Evolutionary conservation across 2,113 vertebrate species (phyloP), one percentile per base, ranked within the genome.

Genomic region (Australoheros scitulus): DNA sequence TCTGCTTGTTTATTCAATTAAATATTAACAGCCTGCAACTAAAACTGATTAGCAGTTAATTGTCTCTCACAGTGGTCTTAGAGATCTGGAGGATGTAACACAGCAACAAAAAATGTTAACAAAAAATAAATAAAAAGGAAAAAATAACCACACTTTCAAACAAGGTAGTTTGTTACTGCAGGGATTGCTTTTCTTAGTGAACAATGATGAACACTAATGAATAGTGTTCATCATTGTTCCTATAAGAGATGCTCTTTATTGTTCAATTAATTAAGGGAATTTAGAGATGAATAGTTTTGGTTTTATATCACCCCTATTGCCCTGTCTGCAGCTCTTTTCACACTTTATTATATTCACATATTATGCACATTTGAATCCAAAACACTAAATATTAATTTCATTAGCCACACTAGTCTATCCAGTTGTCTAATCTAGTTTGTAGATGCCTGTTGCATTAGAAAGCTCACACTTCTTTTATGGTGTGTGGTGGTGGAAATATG

Each of bases 1-100:
- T 87, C 84, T 91, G 87, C 94, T 89, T 92, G 90, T 93, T 93
- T 93, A 93, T 91, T 91, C 90, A 93, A 95, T 94, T 92, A 93
- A 94, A 94, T 94, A 94, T 93, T 94, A 92, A 95, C 90, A 91
- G 89, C 77, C 77, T 87, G 80, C 65, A 85, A 91, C 86, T 91
- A 75, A 91, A 90, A 92, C 77, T 90, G 93, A 93, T 94, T 88
- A 94, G 87, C 86, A 77, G 65, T 88, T 84, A 89, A 92, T 91
- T 85, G 81, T 92, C 82, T 80, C 22, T 89, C 90, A 83, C 77
- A 85, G 85, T 88, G 88, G 85, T 79, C 90, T 89, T 43, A 17
- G 81, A 92, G 84, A 92, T 92, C 82, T 81, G 59, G 64, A 87
- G 86, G 88, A 93, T 89, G 84, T 85, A 78, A 89, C 77, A 81